Base-by-base conservation (phyloP, 2,113 vertebrate genomes). In the Oreochromis tanganicae region DNA sequence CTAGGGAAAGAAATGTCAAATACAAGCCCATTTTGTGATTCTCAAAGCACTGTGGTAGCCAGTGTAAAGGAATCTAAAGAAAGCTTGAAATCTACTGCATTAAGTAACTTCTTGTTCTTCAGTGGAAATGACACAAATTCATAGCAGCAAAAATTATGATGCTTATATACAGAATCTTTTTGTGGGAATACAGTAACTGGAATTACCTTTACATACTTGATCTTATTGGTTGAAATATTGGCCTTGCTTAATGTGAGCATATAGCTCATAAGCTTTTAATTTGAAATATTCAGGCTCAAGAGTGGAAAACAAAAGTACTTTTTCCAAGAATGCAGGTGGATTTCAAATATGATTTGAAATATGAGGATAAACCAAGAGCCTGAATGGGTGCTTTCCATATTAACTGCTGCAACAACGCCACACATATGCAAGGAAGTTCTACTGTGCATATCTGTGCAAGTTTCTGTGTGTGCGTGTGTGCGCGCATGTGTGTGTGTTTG, bases 381-480 rank as follows among this genome's bases (percentile, higher is more conserved):
- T 4, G 36, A 91, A 91, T 71, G 32, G 68, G 79, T 83, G 88
- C 81, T 86, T 16, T 84, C 27, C 96, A 95, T 94, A 97, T 96
- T 68, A 87, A 97, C 97, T 97, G 97, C 91, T 97, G 97, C 97
- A 98, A 97, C 96, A 96, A 96, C 93, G 96, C 96, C 97, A 96
- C 96, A 97, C 96, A 97, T 97, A 96, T 96, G 96, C 94, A 95
- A 95, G 80, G 80, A 91, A 85, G 94, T 84, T 88, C 85, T 8
- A n/a, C 54, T 54, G 82, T 43, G 88, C 90, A 89, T 66, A 57
- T 91, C 81, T 84, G 80, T 90, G 91, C 57, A 55, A 81, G 83
- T 83, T 78, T n/a, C 36, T 19, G 83, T 32, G 59, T 36, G 38
- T 80, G 66, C 63, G 41, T 41, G 57, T 79, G 43, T 0, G 24